Evolutionary conservation across 2,888 invertebrate species (phyloP).

Genomic region (Nemoura dubitans): DNA sequence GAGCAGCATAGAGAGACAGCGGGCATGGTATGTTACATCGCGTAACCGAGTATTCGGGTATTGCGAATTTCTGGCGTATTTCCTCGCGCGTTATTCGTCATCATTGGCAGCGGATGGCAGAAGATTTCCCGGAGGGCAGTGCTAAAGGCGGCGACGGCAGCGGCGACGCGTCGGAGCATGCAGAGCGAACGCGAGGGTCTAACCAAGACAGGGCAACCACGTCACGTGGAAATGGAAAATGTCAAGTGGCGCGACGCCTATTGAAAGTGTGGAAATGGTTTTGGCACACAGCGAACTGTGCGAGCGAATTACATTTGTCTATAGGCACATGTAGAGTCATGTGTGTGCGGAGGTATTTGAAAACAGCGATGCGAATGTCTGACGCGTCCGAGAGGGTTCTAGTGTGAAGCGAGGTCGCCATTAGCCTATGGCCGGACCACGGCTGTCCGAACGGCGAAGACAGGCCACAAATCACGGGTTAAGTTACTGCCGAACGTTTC

Average conservation of each 20-base stretch:
- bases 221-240: constrained; percentile 40
- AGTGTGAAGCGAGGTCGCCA: not conserved
- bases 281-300: not conserved
- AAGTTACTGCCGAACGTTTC: constrained; percentile 5
- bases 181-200: constrained; percentile 43
- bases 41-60: not conserved
- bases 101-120: constrained; percentile 18
- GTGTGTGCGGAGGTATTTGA: not conserved
- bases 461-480: not conserved
- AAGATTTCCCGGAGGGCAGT: constrained; percentile 31
- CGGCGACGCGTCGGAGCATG: constrained; percentile 35
- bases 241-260: constrained; percentile 1
- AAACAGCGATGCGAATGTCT: not conserved
- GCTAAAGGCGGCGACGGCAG: constrained; percentile 21
- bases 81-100: not conserved
- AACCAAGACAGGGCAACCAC: constrained; percentile 42
- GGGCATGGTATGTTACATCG: too few relatives aligned
- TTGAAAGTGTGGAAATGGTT: constrained; percentile 23
- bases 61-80: not conserved
- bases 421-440: not conserved
- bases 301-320: not conserved
- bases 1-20: not conserved
- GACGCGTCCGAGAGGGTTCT: not conserved
- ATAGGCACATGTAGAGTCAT: not conserved
- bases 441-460: too few relatives aligned